Base-by-base conservation (phyloP, 2,113 vertebrate genomes). In the Pipa parva region DNA sequence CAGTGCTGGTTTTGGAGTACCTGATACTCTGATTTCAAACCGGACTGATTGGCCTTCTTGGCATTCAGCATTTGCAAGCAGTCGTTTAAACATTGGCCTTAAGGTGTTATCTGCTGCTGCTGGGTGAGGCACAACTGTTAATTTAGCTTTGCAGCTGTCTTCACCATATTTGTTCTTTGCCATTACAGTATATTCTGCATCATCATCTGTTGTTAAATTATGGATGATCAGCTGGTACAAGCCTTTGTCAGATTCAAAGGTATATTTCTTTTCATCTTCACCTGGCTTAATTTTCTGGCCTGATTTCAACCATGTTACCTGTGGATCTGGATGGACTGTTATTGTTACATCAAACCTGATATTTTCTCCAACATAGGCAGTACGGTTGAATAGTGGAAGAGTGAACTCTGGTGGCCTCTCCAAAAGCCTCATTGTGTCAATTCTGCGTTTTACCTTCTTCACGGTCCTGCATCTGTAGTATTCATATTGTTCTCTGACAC, bases 51-150 rank as follows among this genome's bases (percentile, higher is more conserved):
- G 95, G 63, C 97, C 93, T 85, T 99, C 97, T 63, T 83, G 91
- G 76, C 96, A 98, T 74, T 97, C 96, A 13, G 92, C 82, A 24
- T 99, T 99, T 74, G 96, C 95, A 37, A 98, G 85, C 26, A 99
- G 79, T n/a, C 97, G 92, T 83, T 99, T 99, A 79, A 99, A 99
- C 97, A 99, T 98, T 55, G 97, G 97, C 75, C 97, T 92, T 68
- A 99, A 73, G 0, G 93, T 99, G 24, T 88, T 90, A 22, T 93
- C 97, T 74, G 92, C 84, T 59, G 94, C 89, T 77, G 92, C 90
- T 10, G 94, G 95, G 52, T 94, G 91, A 0, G 92, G 91, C 68
- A 87, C 84, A 25, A 99, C 88, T 1, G 91, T 93, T 22, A 99
- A 82, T 71, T 91, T 95, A 72, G 94, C 95, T 81, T 97, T 99